Base-by-base conservation (phyloP, 2,113 vertebrate genomes). In the Rhagologus leucostigma region DNA sequence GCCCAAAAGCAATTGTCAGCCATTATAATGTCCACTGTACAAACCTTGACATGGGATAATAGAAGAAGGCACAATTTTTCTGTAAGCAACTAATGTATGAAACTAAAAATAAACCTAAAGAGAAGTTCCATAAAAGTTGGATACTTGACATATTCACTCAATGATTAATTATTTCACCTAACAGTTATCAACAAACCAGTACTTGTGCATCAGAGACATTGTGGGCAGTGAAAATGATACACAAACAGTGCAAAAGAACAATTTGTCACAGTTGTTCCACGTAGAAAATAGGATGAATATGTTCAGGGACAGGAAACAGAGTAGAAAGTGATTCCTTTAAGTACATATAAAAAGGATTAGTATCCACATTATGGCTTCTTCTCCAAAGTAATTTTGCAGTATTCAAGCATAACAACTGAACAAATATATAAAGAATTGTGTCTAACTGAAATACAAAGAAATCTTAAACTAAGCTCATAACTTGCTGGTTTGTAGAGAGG, bases 381-480 rank as follows among this genome's bases (percentile, higher is more conserved):
- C 49, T 71, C 69, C 24, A 22, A 78, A 71, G 30, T 52, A 2
- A 71, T 44, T 93, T 75, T 82, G 13, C 47, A 26, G 19, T 32
- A 33, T 44, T 70, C 41, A 63, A 78, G 68, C 22, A 27, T 1
- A 71, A 37, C 24, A 91, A 75, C 49, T n/a, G 70, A 89, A 60
- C 41, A 79, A 49, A 3, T 52, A 50, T 9, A 82, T 30, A 44
- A 89, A 60, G 62, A 71, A 82, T 60, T 76, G 47, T 5, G 14
- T 79, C 64, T 82, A 81, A 79, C 35, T 52, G 65, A 93, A 91
- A 71, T 35, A 94, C 73, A 92, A 95, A 78, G 60, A 78, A 91
- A 79, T 37, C 74, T 84, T 75, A 68, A 87, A 68, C 42, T 71
- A 82, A 93, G 47, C 57, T 59, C 37, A 20, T 89, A 87, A 81